Evolutionary conservation across 1,140 invertebrate species (phyloP), one percentile per base, ranked within the genome.

Genomic region (Lucilia cuprina): DNA sequence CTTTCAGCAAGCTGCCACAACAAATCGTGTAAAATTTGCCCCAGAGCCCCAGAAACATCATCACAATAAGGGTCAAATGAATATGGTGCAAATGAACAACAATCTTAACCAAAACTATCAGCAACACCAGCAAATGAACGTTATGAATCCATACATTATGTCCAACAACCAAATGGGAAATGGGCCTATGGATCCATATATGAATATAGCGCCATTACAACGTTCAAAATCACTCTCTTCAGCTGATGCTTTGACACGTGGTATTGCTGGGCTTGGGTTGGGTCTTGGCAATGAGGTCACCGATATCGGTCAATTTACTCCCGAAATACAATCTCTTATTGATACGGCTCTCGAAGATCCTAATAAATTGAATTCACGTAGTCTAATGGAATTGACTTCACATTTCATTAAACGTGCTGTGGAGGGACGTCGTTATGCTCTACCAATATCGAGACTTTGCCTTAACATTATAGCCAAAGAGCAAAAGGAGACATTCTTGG

Each of bases 391-490:
- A 89, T 92, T 97, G 21, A 96, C 97, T 12, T 94, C 95, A 21
- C 94, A 96, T 86, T 94, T 97, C 74, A 93, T 97, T 88, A 94
- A 94, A 74, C 94, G 95, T 85, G 94, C 96, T 0, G 94, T 97
- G 55, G 95, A 96, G 88, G 95, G 95, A 60, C 94, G 95, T 35
- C 93, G 94, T 13, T 96, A 96, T 89, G 95, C 96, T 14, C 93
- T 95, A 87, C 94, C 96, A 25, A 95, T 96, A 60, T 96, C 96
- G 17, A 94, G 96, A 83, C 92, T 97, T 80, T 97, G 96, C 88
- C 94, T 97, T 84, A 94, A 94, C 78, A 96, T 97, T 74, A 96
- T 97, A 85, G 95, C 97, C 93, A 95, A 94, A 92, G 96, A 97
- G 92, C 94, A 94, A 85, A 96, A 95, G 86, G 95, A 96, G 91